phyloP scores from a whole-genome alignment of 2,888 invertebrate species.

The Nineta flava region DNA sequence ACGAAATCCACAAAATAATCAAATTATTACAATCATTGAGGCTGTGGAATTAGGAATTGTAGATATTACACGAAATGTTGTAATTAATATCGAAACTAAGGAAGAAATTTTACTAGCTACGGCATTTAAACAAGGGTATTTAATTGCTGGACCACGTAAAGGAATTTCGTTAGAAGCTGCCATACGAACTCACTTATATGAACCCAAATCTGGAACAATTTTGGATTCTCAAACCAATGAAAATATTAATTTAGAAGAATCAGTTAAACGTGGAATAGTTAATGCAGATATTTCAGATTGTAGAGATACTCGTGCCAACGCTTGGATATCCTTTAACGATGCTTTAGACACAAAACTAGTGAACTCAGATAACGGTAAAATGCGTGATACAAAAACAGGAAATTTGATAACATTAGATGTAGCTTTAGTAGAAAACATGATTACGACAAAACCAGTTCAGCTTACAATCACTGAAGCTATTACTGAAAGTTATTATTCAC shows the following conservation, averaged over 20 bases:
- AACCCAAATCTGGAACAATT: slow-evolving; percentile 51
- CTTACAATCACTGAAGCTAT: slow-evolving; percentile 60
- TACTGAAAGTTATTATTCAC: slow-evolving; percentile 59
- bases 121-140: slow-evolving; percentile 53
- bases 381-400: slow-evolving; percentile 56
- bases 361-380: slow-evolving; percentile 50
- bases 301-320: slow-evolving; percentile 56
- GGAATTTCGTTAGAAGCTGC: slow-evolving; percentile 67
- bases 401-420: slow-evolving; percentile 50
- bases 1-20: slow-evolving; percentile 55
- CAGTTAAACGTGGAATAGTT: slow-evolving; percentile 61
- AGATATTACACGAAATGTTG: slow-evolving; percentile 54
- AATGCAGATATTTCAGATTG: slow-evolving; percentile 69
- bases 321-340: slow-evolving; percentile 55
- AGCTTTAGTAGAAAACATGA: slow-evolving; percentile 50
- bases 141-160: slow-evolving; percentile 48
- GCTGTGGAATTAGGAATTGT: slow-evolving; percentile 67
- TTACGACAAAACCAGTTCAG: slow-evolving; percentile 53
- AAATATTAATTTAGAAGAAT: slow-evolving; percentile 55
- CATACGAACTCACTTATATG: slow-evolving; percentile 52
- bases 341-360: slow-evolving; percentile 55
- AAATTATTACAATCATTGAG: slow-evolving; percentile 61
- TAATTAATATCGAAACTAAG: slow-evolving; percentile 52
- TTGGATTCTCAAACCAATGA: slow-evolving; percentile 57
- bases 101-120: slow-evolving; percentile 50